Evolutionary conservation across 2,113 vertebrate genomes (phyloP), one percentile per base, ranked within the genome.

Genomic region (Dascyllus trimaculatus): DNA sequence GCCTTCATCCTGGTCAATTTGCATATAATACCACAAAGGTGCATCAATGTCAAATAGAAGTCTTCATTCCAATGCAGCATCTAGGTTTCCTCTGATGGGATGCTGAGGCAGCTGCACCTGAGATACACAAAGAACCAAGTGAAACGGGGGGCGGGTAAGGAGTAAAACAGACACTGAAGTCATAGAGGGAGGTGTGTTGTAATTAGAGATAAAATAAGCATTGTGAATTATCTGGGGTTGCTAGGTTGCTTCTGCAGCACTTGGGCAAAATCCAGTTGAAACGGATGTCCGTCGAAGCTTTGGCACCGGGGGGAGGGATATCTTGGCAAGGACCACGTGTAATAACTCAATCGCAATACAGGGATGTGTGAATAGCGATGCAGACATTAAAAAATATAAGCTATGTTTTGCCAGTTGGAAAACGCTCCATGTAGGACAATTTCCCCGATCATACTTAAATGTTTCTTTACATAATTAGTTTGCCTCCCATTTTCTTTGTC

Each of bases 21-120:
- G 85, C 92, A 93, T 93, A 91, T 74, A 85, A 91, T 88, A 91
- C 86, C 73, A 87, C 65, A 85, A 90, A 92, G 89, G 88, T 87
- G 80, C 78, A 78, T 90, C 90, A 89, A 89, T 92, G 90, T 94
- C 90, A 92, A 90, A 88, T 85, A 72, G 81, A 87, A 87, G 81
- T 90, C 85, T 86, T 85, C 76, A 46, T 90, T 86, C 53, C 58
- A 53, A 81, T 77, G 65, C 73, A 63, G 64, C 58, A 71, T 75
- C 43, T 32, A 60, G 53, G 46, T 68, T 43, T 81, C 62, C 68
- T 78, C 70, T 78, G 66, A 49, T 54, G 58, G 68, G 75, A 80
- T 68, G 67, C 63, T 77, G 53, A 84, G 46, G 63, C 43, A 65
- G 53, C 40, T 48, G 18, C 62, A 66, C 25, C 72, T 59, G 65